phyloP scores from a whole-genome alignment of 2,797 vertebrate species.

The Pteropus rufus region DNA sequence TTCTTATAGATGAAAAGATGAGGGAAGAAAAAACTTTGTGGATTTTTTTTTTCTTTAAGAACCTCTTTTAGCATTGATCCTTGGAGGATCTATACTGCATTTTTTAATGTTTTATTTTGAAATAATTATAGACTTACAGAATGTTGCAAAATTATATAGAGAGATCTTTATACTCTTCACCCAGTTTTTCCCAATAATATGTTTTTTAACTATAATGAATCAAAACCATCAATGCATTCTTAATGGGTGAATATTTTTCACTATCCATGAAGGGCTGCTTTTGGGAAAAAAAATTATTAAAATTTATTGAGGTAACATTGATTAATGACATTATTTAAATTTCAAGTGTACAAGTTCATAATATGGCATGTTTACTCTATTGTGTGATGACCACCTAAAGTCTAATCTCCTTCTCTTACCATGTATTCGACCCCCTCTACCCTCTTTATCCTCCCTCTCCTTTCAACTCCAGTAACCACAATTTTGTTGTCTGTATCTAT shows the following conservation, averaged over 20 bases:
- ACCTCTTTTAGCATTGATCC: neutral
- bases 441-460: neutral
- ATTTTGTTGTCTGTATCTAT: neutral
- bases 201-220: neutral
- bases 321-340: neutral
- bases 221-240: neutral
- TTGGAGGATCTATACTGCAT: neutral
- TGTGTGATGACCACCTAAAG: neutral
- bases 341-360: neutral
- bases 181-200: neutral
- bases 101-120: neutral
- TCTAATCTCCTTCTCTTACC: neutral
- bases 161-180: neutral
- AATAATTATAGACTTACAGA: neutral
- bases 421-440: neutral
- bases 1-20: neutral
- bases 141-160: neutral
- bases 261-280: neutral
- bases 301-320: neutral
- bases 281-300: neutral
- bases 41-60: neutral
- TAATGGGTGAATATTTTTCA: neutral
- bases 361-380: neutral
- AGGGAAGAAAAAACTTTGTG: neutral
- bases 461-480: neutral